phyloP scores from a whole-genome alignment of 1,140 invertebrate species.

The Whitmania pigra region DNA sequence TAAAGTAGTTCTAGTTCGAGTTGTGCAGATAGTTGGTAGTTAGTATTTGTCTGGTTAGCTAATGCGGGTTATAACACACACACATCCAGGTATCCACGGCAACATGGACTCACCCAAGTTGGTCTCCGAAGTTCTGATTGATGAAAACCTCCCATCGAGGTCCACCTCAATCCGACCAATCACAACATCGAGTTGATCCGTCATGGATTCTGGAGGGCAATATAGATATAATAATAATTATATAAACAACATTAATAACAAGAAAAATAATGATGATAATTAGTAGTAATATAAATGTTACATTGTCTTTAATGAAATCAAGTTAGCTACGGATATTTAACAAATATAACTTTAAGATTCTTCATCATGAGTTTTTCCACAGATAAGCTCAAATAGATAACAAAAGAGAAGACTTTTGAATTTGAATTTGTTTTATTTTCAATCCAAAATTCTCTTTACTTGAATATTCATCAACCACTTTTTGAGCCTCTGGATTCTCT shows the following conservation, averaged over 20 bases:
- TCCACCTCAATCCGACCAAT: conserved; percentile 67
- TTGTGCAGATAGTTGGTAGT: too few relatives aligned
- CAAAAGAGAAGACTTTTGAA: not conserved
- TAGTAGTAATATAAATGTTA: not conserved
- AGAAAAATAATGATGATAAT: not conserved
- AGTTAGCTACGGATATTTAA: too few relatives aligned
- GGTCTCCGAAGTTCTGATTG: conserved; percentile 65
- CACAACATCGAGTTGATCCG: conserved; percentile 66
- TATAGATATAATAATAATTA: not conserved
- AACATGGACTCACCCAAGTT: conserved; percentile 50
- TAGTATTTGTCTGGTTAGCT: too few relatives aligned
- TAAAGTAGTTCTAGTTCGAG: too few relatives aligned
- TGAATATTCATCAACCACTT: conserved; percentile 58
- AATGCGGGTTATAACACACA: too few relatives aligned
- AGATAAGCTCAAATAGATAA: too few relatives aligned
- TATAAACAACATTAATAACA: not conserved
- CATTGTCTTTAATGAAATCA: too few relatives aligned
- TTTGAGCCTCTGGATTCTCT: conserved; percentile 60
- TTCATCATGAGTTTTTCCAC: too few relatives aligned
- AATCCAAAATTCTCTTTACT: conserved; percentile 32
- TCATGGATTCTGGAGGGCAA: conserved; percentile 51
- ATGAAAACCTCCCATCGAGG: conserved; percentile 66
- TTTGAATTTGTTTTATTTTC: not conserved
- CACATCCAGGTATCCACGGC: too few relatives aligned
- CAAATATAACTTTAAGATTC: too few relatives aligned